These are phyloP conservation scores for Brachionus manjavacas DNA, from an alignment of 1,140 invertebrate genomes.

Conservation along the genomic window DNA sequence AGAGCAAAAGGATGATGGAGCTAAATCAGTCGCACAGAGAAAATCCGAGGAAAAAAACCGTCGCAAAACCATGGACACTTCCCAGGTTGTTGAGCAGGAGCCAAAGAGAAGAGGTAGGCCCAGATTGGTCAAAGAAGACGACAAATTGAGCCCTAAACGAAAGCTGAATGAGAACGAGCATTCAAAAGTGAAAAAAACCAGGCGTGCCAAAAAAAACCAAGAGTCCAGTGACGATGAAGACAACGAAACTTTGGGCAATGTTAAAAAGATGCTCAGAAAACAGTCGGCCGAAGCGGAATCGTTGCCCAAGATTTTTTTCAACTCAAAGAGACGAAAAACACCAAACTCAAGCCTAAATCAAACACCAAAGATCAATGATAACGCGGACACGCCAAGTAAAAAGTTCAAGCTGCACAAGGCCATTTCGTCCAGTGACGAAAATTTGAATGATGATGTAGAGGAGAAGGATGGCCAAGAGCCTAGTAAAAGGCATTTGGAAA, in stretches of 20 bases:
- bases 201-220: background rate
- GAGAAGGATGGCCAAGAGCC: background rate
- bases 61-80: background rate
- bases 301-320: background rate
- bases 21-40: no score
- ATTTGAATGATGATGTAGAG: background rate
- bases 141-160: background rate
- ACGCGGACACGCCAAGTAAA: background rate
- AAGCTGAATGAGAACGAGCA: background rate
- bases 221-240: background rate
- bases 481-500: background rate
- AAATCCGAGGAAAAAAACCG: background rate
- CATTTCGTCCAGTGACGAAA: background rate
- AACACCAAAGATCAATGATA: background rate
- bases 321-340: background rate
- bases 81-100: background rate
- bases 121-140: background rate
- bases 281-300: background rate
- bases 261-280: background rate
- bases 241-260: background rate
- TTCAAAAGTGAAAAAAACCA: background rate
- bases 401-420: conserved; percentile 22
- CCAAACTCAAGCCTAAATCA: background rate
- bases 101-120: background rate
- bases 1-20: no score